phyloP scores from a whole-genome alignment of 2,888 invertebrate species.

The Galeruca laticollis region DNA sequence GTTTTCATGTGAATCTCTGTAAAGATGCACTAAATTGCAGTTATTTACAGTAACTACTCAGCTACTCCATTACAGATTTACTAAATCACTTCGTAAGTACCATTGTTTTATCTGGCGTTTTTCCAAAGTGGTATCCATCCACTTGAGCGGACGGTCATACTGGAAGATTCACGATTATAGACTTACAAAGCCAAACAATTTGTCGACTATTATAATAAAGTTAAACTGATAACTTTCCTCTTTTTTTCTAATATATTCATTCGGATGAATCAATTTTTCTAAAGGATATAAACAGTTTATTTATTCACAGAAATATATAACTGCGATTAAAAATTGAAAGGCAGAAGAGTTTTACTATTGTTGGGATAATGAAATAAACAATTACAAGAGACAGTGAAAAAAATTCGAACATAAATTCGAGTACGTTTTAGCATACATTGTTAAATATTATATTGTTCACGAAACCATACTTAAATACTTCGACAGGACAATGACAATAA shows the following conservation, averaged over 20 bases:
- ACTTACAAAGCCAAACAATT: constrained; percentile 29
- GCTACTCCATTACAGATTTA: constrained; percentile 55
- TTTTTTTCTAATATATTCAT: neutral
- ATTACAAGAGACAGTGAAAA: too few relatives aligned
- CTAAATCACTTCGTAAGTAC: constrained; percentile 52
- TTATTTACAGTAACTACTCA: constrained; percentile 56
- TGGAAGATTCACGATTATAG: constrained; percentile 26
- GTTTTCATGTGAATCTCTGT: constrained; percentile 47
- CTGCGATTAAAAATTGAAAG: too few relatives aligned
- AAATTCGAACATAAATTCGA: too few relatives aligned
- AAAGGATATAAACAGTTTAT: too few relatives aligned
- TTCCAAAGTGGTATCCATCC: constrained; percentile 43
- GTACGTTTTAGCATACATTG: too few relatives aligned
- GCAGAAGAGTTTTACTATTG: too few relatives aligned
- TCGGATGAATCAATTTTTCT: neutral
- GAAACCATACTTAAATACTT: too few relatives aligned
- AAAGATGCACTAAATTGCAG: constrained; percentile 51
- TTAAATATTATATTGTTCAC: too few relatives aligned
- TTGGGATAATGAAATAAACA: too few relatives aligned
- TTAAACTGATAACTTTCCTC: constrained; percentile 18
- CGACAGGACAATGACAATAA: too few relatives aligned
- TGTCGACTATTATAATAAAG: constrained; percentile 33
- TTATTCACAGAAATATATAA: too few relatives aligned
- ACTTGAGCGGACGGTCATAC: constrained; percentile 21
- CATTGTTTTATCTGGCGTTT: constrained; percentile 49